Percentiles rank a stretch among this genome's conserved stretches.
phyloP scores from a whole-genome alignment of 2,888 invertebrate species.

The Galerucella calmariensis region DNA sequence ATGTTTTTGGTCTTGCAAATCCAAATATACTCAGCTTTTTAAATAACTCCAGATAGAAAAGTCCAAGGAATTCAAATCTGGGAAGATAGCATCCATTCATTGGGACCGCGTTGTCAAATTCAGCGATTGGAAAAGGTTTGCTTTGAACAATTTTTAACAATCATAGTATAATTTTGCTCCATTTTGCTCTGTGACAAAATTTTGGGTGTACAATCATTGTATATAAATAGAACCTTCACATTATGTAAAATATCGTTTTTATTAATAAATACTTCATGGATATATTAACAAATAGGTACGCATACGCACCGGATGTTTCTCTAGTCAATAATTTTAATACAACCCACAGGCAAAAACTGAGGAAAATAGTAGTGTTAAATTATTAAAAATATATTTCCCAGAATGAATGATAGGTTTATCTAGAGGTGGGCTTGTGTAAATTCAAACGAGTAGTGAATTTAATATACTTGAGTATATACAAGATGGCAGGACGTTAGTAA shows the following conservation, averaged over 20 bases:
- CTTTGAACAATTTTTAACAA: too few relatives aligned
- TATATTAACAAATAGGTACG: neutral
- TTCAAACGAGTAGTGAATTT: neutral
- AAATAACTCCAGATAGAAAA: too few relatives aligned
- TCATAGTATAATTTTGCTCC: too few relatives aligned
- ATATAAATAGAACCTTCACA: neutral
- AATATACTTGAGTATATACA: neutral
- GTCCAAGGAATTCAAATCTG: too few relatives aligned
- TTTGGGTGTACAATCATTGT: too few relatives aligned
- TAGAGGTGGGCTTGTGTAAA: neutral
- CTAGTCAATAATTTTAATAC: slow-evolving; percentile 14
- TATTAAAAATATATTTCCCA: slow-evolving; percentile 2
- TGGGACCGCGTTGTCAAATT: too few relatives aligned
- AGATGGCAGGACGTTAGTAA: too few relatives aligned
- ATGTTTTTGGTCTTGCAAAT: too few relatives aligned
- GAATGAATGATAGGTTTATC: neutral
- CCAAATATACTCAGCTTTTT: too few relatives aligned
- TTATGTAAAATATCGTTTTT: neutral
- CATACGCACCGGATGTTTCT: neutral
- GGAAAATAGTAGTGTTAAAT: neutral
- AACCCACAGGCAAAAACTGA: slow-evolving; percentile 6
- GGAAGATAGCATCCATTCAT: too few relatives aligned
- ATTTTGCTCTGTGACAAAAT: too few relatives aligned
- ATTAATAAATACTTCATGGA: neutral
- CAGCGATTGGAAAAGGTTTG: too few relatives aligned